phyloP scores from a whole-genome alignment of 2,797 vertebrate species.

The Catamblyrhynchus diadema region DNA sequence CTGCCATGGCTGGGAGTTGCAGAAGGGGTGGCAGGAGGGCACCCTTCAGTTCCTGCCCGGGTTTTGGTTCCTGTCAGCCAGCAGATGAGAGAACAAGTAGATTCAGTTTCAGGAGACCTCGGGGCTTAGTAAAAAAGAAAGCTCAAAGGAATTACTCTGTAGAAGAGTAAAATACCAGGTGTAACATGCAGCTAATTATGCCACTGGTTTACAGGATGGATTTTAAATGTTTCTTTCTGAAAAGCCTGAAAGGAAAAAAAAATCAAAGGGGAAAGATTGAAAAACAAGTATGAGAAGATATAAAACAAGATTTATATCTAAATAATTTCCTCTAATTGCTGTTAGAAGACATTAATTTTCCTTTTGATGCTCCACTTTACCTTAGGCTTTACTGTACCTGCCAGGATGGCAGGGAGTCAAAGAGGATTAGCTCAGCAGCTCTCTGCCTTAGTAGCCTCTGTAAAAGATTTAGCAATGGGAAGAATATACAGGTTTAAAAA shows the following conservation, averaged over 20 bases:
- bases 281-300: slow-evolving; percentile 80
- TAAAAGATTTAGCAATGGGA: slow-evolving; percentile 67
- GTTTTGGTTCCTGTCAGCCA: slow-evolving; percentile 11
- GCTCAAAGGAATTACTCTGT: slow-evolving; percentile 56
- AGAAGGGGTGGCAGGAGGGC: neutral
- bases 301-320: slow-evolving; percentile 82
- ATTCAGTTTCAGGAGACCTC: slow-evolving; percentile 55
- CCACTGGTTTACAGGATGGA: slow-evolving; percentile 59
- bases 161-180: slow-evolving; percentile 70
- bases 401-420: slow-evolving; percentile 79
- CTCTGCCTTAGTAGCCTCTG: slow-evolving; percentile 60
- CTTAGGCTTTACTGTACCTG: slow-evolving; percentile 73
- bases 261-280: slow-evolving; percentile 79
- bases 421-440: slow-evolving; percentile 75
- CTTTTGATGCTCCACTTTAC: slow-evolving; percentile 81
- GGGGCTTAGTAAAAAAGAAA: slow-evolving; percentile 52
- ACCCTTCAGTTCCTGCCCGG: rapidly evolving
- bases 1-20: rapidly evolving
- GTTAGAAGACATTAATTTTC: slow-evolving; percentile 82
- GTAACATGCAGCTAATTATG: slow-evolving; percentile 72
- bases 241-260: slow-evolving; percentile 73
- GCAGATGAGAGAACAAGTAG: slow-evolving; percentile 41
- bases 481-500: neutral
- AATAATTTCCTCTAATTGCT: slow-evolving; percentile 84
- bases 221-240: slow-evolving; percentile 71